Evolutionary conservation across 2,888 invertebrate species (phyloP), one percentile per base, ranked within the genome.

Genomic region (Aphidius colemani): DNA sequence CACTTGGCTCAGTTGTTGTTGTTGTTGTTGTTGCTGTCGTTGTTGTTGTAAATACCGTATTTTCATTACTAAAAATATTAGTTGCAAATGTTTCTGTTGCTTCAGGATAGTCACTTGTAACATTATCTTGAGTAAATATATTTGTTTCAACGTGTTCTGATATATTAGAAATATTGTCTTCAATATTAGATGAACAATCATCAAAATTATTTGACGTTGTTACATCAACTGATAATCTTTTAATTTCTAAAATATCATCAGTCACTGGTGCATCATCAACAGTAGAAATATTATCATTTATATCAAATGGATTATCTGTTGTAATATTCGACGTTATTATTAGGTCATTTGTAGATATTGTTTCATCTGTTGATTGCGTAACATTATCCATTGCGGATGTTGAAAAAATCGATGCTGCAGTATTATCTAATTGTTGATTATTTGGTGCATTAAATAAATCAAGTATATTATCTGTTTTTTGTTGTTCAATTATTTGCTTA

Each of bases 401-500:
- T n/a, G 76, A 68, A 44, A 77, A 76, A 53, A 75, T 74, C 13
- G 69, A 66, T 3, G 69, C 68, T 3, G 71, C 63, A 0, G 71
- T 63, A 6, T 68, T 70, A 13, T 78, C 78, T 7, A 71, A 66
- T 43, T 74, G 74, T 30, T 30, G 30, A 30, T 30, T 30, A 30
- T 30, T 30, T 2, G 78, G 74, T 1, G 73, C 77, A 55, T 82
- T 81, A 63, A 82, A 80, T 0, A 83, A 74, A 59, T 82, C 79
- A 46, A 83, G 13, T 8, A 83, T 82, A 44, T 80, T 75, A 11
- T 74, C 72, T 62, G 69, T 70, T 56, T 72, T 65, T 11, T 71
- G 66, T 46, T 65, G 74, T 6, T 66, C 59, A 10, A 67, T 58
- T 5, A 39, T 53, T 9, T 69, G 72, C 44, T 67, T 69, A 64